Percentiles rank a stretch among this genome's conserved stretches.
Conservation (phyloP, 2,113 vertebrate species). For the Chaetops frenatus region DNA sequence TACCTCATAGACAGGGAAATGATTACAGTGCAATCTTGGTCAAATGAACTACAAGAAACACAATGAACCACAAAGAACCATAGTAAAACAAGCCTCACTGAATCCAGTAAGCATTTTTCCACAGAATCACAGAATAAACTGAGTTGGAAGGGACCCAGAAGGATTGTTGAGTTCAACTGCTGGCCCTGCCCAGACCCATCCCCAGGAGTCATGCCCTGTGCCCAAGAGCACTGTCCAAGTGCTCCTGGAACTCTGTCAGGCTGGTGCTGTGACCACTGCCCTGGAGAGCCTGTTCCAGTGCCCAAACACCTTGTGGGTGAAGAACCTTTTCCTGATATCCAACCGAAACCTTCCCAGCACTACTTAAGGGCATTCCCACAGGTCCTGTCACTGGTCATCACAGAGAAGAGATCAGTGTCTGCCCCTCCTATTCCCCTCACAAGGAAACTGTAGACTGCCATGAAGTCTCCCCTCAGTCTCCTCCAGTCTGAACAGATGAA, state of each 20-base stretch:
- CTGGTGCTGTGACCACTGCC: neutral
- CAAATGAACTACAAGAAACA: neutral
- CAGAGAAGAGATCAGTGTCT: no score
- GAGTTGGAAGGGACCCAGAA: neutral
- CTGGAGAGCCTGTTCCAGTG: neutral
- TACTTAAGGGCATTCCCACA: neutral
- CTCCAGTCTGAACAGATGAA: neutral
- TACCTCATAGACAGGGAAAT: neutral
- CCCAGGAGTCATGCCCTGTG: neutral
- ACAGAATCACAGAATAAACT: neutral
- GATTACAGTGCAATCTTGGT: neutral
- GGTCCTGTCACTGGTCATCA: neutral
- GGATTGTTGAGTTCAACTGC: fast-evolving
- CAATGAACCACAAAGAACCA: neutral
- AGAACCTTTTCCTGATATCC: neutral
- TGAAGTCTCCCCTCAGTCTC: neutral
- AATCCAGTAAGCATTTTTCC: neutral
- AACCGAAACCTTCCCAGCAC: no score
- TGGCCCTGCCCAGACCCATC: neutral
- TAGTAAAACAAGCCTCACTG: neutral
- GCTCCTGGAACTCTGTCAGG: neutral
- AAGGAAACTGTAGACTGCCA: fast-evolving
- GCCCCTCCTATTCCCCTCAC: neutral
- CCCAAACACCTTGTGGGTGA: neutral
- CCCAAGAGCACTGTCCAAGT: neutral